Percentiles rank a stretch among this genome's conserved stretches.
Conservation (phyloP, 2,888 invertebrate genomes). For the Carterocephalus palaemon region DNA sequence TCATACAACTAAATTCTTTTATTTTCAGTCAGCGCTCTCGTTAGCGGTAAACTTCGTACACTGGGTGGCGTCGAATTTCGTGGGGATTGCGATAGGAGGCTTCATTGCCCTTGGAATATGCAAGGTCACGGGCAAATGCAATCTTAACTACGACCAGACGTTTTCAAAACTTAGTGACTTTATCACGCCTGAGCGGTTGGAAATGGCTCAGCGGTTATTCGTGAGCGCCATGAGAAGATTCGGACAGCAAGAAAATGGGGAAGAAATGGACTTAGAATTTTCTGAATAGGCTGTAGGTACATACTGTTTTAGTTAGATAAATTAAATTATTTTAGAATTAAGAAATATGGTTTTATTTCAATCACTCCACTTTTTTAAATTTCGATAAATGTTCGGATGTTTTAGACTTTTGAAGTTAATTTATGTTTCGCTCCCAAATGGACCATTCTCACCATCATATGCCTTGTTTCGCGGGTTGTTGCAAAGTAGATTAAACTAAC, state of each 20-base stretch:
- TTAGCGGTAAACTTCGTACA: constrained; percentile 38
- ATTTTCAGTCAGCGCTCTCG: constrained; percentile 36
- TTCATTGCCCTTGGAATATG: constrained; percentile 41
- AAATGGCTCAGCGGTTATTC: constrained; percentile 69
- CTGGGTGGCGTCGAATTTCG: constrained; percentile 43
- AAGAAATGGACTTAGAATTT: constrained; percentile 4
- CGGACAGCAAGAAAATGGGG: constrained; percentile 33
- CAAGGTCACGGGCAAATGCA: constrained; percentile 38
- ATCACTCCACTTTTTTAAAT: not conserved
- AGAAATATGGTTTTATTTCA: too few species aligned
- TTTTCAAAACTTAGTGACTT: constrained; percentile 55
- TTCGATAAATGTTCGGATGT: not conserved
- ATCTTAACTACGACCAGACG: constrained; percentile 38
- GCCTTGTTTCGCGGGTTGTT: too few species aligned
- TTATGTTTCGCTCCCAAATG: too few species aligned
- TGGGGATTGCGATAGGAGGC: constrained; percentile 39
- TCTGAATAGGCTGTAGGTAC: not conserved
- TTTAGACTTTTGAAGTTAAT: too few species aligned
- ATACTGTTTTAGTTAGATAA: constrained; percentile 5
- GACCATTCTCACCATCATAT: too few species aligned
- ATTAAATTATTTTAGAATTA: constrained; percentile 7
- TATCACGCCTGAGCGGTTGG: constrained; percentile 73
- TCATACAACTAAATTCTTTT: not conserved
- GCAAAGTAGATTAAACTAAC: too few species aligned
- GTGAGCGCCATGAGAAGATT: constrained; percentile 76